Evolutionary conservation across 1,140 invertebrate genomes (phyloP).

Genomic region (Heliconius melpomene): DNA sequence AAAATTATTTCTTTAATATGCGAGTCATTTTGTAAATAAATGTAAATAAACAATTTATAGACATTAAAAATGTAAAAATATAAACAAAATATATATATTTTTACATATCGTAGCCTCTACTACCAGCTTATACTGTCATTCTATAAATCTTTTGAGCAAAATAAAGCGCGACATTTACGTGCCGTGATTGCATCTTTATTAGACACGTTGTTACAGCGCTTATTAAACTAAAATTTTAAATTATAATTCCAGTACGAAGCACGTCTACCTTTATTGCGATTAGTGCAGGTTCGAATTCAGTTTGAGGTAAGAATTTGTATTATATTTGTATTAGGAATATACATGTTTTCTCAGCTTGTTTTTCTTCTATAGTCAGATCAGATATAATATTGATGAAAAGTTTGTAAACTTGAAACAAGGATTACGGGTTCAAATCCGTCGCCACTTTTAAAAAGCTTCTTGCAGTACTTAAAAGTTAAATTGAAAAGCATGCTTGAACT

Average conservation of each 20-base stretch:
- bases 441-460: not conserved
- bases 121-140: not conserved
- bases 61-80: too few relatives aligned
- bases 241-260: not conserved
- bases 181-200: slow-evolving; percentile 9
- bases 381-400: not conserved
- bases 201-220: not conserved
- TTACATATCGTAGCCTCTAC: not conserved
- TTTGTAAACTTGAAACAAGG: not conserved
- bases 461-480: slow-evolving; percentile 12
- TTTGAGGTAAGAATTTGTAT: too few relatives aligned
- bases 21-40: not conserved
- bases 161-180: slow-evolving; percentile 3
- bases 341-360: too few relatives aligned
- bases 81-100: not conserved
- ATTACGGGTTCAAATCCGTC: not conserved
- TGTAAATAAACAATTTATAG: too few relatives aligned
- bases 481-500: slow-evolving; percentile 12
- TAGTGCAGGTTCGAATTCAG: too few relatives aligned
- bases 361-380: too few relatives aligned
- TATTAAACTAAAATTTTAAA: slow-evolving; percentile 1
- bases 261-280: too few relatives aligned
- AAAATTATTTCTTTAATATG: too few relatives aligned
- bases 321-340: too few relatives aligned
- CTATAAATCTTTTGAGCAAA: slow-evolving; percentile 11